phyloP scores from a whole-genome alignment of 2,888 invertebrate genomes.

The Drosophila mimica region DNA sequence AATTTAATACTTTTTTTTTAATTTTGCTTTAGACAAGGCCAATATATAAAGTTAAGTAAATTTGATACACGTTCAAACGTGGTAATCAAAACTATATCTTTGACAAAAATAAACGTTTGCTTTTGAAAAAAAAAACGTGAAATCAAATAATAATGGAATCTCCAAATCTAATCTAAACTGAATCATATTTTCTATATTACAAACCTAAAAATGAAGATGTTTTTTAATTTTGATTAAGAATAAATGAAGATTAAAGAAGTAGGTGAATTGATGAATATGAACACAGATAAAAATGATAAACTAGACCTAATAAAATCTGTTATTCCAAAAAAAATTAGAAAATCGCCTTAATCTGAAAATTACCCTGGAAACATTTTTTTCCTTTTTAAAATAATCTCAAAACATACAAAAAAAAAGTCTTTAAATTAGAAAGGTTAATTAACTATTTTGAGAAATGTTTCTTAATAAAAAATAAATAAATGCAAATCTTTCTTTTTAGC shows the following conservation, averaged over 20 bases:
- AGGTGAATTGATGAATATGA: too few species aligned
- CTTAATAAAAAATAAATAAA: too few species aligned
- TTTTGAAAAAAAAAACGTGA: too few species aligned
- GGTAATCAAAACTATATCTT: not conserved
- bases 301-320: not conserved
- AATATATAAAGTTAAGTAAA: not conserved
- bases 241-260: not conserved
- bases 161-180: too few species aligned
- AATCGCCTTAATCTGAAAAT: fast-evolving
- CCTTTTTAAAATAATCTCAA: not conserved
- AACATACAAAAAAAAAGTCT: not conserved
- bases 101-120: too few species aligned
- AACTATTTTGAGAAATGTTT: not conserved
- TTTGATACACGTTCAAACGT: not conserved
- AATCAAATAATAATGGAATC: too few species aligned
- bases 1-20: not conserved
- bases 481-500: too few species aligned
- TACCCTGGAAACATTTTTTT: fast-evolving
- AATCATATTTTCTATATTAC: too few species aligned
- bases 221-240: not conserved
- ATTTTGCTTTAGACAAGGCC: not conserved
- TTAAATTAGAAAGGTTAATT: not conserved
- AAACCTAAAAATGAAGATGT: too few species aligned
- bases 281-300: not conserved
- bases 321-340: fast-evolving